Conservation (phyloP, 1,140 invertebrate genomes). For the Zeugodacus cucurbitae region DNA sequence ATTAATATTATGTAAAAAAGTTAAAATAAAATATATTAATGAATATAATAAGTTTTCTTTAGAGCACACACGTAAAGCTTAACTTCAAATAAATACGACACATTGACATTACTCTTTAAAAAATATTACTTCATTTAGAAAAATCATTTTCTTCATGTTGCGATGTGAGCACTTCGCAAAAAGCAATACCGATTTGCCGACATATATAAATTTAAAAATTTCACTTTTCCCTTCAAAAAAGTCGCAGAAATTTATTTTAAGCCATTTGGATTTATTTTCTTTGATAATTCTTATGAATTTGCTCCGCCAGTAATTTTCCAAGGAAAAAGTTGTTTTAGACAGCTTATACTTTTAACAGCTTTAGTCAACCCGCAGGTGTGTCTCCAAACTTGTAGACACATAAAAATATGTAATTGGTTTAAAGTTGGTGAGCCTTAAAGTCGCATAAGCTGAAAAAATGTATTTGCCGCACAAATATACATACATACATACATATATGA, state of each 20-base stretch:
- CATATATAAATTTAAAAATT: background rate
- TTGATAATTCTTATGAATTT: background rate
- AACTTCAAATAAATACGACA: too few relatives aligned
- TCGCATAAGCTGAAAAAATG: background rate
- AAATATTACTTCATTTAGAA: too few relatives aligned
- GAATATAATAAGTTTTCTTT: too few relatives aligned
- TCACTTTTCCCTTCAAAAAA: background rate
- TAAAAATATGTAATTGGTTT: background rate
- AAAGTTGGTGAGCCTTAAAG: background rate
- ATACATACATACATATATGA: too few relatives aligned
- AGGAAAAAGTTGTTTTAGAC: background rate
- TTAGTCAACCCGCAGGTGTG: background rate
- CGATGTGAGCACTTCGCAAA: too few relatives aligned
- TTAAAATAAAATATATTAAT: too few relatives aligned
- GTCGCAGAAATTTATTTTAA: background rate
- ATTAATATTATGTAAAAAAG: too few relatives aligned
- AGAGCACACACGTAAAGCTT: too few relatives aligned
- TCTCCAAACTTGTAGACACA: background rate
- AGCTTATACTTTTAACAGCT: background rate
- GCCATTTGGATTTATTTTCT: background rate
- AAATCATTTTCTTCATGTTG: too few relatives aligned
- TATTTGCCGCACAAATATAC: too few relatives aligned
- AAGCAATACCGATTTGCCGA: too few relatives aligned
- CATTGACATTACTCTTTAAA: too few relatives aligned
- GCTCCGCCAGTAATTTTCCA: background rate